These are phyloP conservation scores for Miltochrista miniata DNA, from an alignment of 2,888 invertebrate genomes.

Conservation along the genomic window DNA sequence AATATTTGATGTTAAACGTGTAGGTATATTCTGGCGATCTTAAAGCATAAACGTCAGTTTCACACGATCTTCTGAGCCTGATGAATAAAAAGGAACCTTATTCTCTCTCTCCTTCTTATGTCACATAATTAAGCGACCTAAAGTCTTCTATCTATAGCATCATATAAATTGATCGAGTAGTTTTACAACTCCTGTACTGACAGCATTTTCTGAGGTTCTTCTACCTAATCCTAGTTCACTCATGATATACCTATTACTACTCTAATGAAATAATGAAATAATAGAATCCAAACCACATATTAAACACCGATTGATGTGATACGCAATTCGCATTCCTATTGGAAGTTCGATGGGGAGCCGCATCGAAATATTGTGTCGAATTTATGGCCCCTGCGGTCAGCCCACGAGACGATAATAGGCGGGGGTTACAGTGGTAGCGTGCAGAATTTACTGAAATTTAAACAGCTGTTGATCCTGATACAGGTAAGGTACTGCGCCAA, in stretches of 20 bases:
- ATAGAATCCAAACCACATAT: constrained; percentile 27
- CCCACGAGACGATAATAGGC: constrained; percentile 40
- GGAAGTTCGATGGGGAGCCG: constrained; percentile 38
- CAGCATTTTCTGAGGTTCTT: not conserved
- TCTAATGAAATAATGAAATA: not conserved
- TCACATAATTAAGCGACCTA: too few relatives aligned
- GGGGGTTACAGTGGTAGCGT: constrained; percentile 37
- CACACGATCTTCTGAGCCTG: too few relatives aligned
- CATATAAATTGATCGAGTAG: too few relatives aligned
- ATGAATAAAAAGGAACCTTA: too few relatives aligned
- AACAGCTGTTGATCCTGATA: too few relatives aligned
- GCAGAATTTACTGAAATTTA: not conserved
- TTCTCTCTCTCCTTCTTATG: too few relatives aligned
- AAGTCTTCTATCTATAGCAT: too few relatives aligned
- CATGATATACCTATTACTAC: not conserved
- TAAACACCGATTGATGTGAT: constrained; percentile 34
- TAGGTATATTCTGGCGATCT: too few relatives aligned
- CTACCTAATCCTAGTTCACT: not conserved
- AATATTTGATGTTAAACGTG: too few relatives aligned
- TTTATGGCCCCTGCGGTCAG: constrained; percentile 66
- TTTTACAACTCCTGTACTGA: too few relatives aligned
- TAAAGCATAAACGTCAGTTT: too few relatives aligned
- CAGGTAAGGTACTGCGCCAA: too few relatives aligned
- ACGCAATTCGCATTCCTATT: constrained; percentile 28
- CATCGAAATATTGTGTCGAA: constrained; percentile 70